A percentile compares a stretch with the other conserved stretches of the same genome.
Conservation (phyloP, 2,888 invertebrate species). For the Polyploca ridens region DNA sequence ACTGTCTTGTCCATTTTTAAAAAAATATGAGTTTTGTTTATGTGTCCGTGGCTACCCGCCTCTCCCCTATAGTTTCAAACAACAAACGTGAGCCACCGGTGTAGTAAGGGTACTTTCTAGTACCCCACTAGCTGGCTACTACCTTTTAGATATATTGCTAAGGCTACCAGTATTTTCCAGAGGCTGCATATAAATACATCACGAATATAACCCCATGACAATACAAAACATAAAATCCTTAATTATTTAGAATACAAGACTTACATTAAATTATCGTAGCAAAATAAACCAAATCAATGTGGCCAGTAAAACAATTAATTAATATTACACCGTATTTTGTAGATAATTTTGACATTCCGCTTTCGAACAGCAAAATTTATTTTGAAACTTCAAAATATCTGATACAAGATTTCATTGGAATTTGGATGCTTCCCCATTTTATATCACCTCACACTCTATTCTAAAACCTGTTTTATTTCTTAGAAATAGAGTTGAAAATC, state of each 20-base stretch:
- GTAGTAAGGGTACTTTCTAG: too few relatives aligned
- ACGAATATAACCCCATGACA: too few relatives aligned
- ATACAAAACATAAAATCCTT: too few relatives aligned
- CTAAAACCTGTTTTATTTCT: neutral
- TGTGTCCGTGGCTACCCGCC: too few relatives aligned
- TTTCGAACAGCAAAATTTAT: slow-evolving; percentile 26
- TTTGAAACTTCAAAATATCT: slow-evolving; percentile 31
- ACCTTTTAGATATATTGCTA: too few relatives aligned
- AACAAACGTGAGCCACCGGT: too few relatives aligned
- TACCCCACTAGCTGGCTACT: too few relatives aligned
- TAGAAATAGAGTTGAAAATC: neutral
- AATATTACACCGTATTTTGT: slow-evolving; percentile 5
- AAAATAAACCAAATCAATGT: slow-evolving; percentile 1
- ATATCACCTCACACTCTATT: neutral
- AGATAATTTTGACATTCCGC: slow-evolving; percentile 12
- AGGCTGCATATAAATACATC: too few relatives aligned
- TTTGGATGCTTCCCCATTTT: slow-evolving; percentile 18
- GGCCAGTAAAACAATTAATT: neutral
- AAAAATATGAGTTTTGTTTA: too few relatives aligned
- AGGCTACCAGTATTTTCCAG: too few relatives aligned
- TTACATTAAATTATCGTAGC: neutral
- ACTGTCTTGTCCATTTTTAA: too few relatives aligned
- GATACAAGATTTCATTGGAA: slow-evolving; percentile 28
- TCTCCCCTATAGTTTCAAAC: too few relatives aligned
- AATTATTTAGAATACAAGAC: neutral